A percentile compares a stretch with the other conserved stretches of the same genome.
phyloP scores from a whole-genome alignment of 2,797 vertebrate genomes.

The Danio kyathit region DNA sequence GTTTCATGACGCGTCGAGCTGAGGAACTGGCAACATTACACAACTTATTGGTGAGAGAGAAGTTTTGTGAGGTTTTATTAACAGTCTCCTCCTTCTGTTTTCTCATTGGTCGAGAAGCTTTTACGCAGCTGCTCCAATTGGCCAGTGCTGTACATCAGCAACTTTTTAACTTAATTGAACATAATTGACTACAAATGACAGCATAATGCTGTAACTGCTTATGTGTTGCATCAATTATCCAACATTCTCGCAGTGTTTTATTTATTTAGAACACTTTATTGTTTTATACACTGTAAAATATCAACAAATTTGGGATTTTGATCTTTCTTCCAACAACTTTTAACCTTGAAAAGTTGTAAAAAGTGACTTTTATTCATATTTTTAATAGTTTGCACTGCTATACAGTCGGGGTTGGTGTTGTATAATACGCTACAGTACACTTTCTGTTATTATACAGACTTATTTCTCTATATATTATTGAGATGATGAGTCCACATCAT shows the following conservation, averaged over 20 bases:
- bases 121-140: constrained; percentile 15
- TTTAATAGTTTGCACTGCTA: too few species aligned
- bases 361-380: too few species aligned
- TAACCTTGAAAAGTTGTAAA: too few species aligned
- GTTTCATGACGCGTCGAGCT: background rate
- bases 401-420: too few species aligned
- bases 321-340: too few species aligned
- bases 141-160: constrained; percentile 3
- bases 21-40: constrained; percentile 7
- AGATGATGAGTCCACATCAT: too few species aligned
- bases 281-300: too few species aligned
- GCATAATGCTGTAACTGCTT: constrained; percentile 11
- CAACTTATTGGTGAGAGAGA: constrained; percentile 30
- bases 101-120: constrained; percentile 37
- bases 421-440: too few species aligned
- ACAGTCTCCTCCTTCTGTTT: constrained; percentile 18
- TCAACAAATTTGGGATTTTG: too few species aligned
- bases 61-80: constrained; percentile 21
- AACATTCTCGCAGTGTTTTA: background rate
- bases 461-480: too few species aligned
- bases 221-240: background rate
- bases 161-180: constrained; percentile 35
- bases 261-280: too few species aligned
- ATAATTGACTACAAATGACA: constrained; percentile 40
- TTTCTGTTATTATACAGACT: too few species aligned